Evolutionary conservation across 2,888 invertebrate genomes (phyloP), one percentile per base, ranked within the genome.

Genomic region (Pollenia griseotomentosa): DNA sequence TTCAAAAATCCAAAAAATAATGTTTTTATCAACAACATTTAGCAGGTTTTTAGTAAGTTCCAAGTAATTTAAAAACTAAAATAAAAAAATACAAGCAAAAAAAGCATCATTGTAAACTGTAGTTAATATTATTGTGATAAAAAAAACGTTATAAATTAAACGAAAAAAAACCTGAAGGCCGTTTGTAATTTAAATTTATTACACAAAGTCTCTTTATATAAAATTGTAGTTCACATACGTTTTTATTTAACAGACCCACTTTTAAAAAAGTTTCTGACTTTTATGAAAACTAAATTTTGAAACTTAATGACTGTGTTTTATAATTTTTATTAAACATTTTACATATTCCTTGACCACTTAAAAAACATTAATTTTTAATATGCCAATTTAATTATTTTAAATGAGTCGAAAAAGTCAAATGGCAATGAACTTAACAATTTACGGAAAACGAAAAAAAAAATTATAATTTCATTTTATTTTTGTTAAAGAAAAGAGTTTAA

Each of bases 341-440:
- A 57, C 16, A 12, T 2, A 19, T 57, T 73, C 71, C 71, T 66
- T 83, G 71, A 73, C 59, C 83, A 83, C 19, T 65, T 73, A 16
- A 11, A 14, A 11, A 42, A 42, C 33, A 23, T 51, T 68, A 51
- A 19, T 33, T 55, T 44, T 33, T n/a, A 59, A 23, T 61, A 14
- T 57, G 19, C 10, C 48, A 74, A 59, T 33, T 51, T 44, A 61
- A 33, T 33, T 33, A 4, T 42, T 14, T 75, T 42, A 23, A 57
- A 68, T 3, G 7, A 63, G 53, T 75, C 61, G 48, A 68, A 68
- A 33, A 68, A 51, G 75, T 61, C 46, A 83, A 75, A 70, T 63
- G 70, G 55, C 75, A 75, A 53, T 83, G 53, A 68, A 75, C 12
- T 19, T 12, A 57, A 71, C n/a, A 48, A 5, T 48, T 59, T 12